phyloP scores from a whole-genome alignment of 2,797 vertebrate genomes.

The Streptopelia turtur region DNA sequence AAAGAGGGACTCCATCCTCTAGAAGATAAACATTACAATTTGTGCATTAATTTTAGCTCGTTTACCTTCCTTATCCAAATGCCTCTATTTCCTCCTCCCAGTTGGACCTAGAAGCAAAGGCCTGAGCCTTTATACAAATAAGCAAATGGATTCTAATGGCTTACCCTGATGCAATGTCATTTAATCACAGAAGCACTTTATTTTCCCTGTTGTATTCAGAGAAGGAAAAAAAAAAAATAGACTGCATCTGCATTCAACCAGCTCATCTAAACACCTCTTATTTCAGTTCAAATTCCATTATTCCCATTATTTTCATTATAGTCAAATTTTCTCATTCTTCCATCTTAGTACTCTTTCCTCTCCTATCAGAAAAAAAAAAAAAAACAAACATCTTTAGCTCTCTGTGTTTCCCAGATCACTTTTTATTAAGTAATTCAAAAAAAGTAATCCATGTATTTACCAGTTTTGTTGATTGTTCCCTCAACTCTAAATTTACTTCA shows the following conservation, averaged over 20 bases:
- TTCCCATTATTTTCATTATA: not conserved
- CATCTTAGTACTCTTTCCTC: not conserved
- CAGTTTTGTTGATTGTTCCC: not conserved
- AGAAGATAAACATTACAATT: not conserved
- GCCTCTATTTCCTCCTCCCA: not conserved
- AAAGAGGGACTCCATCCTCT: not conserved
- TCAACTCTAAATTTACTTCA: not conserved
- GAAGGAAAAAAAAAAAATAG: not conserved
- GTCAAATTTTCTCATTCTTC: not conserved
- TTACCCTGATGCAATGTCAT: not conserved
- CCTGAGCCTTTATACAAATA: not conserved
- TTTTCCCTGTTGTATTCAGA: not conserved
- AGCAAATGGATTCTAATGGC: constrained; percentile 5
- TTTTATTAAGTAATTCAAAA: not conserved
- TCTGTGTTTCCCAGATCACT: not conserved
- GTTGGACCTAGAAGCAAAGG: not conserved
- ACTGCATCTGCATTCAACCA: not conserved
- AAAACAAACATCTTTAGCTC: not conserved
- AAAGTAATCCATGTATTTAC: too few relatives aligned
- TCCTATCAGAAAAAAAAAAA: not conserved
- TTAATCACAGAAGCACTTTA: not conserved
- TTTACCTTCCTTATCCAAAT: not conserved
- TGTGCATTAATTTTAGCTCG: not conserved
- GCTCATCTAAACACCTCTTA: not conserved
- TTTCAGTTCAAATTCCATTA: not conserved